phyloP scores from a whole-genome alignment of 1,140 invertebrate species.

The Chlorops oryzae region DNA sequence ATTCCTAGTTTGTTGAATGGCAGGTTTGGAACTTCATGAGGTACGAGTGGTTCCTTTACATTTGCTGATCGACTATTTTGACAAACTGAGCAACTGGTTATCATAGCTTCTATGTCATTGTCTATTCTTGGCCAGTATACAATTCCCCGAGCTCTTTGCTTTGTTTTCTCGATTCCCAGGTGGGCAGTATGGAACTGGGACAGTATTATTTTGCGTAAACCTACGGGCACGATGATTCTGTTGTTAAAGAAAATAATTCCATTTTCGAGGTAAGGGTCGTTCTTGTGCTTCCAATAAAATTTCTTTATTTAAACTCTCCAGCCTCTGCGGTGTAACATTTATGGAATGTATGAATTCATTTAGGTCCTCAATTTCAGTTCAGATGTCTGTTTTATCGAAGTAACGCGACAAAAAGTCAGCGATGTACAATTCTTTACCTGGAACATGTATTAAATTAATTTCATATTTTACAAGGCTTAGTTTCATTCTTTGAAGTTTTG shows the following conservation, averaged over 20 bases:
- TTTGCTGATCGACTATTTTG: not conserved
- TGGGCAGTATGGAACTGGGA: conserved; percentile 4
- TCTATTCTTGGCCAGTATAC: conserved; percentile 9
- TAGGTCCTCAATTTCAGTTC: no score
- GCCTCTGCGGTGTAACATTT: conserved; percentile 7
- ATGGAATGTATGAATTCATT: conserved; percentile 8
- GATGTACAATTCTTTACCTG: no score
- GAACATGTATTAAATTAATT: conserved; percentile 25
- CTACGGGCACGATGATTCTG: conserved; percentile 9
- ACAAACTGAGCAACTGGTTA: conserved; percentile 2
- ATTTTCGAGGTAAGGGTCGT: conserved; percentile 9
- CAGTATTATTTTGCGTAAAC: not conserved
- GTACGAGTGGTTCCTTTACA: not conserved
- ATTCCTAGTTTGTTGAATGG: no score
- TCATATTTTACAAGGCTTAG: conserved; percentile 35
- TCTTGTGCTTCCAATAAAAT: conserved; percentile 6
- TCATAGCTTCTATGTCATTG: not conserved
- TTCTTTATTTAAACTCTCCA: not conserved
- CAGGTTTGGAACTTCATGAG: not conserved
- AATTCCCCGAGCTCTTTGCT: conserved; percentile 1
- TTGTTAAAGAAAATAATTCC: conserved; percentile 11
- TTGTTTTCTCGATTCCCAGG: conserved; percentile 7
- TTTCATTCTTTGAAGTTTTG: conserved; percentile 30
- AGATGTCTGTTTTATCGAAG: not conserved
- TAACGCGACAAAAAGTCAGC: no score